Conservation (phyloP, 1,140 invertebrate species). For the Condylostylus longicornis region DNA sequence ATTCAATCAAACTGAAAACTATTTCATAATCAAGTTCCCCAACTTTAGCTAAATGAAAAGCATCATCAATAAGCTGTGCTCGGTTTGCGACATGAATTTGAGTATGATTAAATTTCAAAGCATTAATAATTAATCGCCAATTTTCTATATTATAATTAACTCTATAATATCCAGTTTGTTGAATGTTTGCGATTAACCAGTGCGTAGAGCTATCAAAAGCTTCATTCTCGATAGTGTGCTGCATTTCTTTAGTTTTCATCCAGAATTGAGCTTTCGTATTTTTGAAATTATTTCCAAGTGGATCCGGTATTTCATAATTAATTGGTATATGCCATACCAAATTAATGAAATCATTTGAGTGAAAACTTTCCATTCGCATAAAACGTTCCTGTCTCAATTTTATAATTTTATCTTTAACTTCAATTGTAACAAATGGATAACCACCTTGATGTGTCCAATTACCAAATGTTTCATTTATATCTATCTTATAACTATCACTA, state of each 20-base stretch:
- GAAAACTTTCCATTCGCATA: too few species aligned
- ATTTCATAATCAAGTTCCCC: conserved; percentile 30
- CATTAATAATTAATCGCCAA: conserved; percentile 37
- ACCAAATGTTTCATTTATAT: conserved; percentile 33
- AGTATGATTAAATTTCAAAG: conserved; percentile 29
- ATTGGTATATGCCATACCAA: conserved; percentile 23
- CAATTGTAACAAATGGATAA: conserved; percentile 47
- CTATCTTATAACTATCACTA: conserved; percentile 21
- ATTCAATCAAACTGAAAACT: conserved; percentile 35
- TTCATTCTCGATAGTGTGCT: neutral
- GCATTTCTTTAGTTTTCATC: conserved; percentile 23
- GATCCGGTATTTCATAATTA: conserved; percentile 11
- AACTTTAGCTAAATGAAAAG: conserved; percentile 22
- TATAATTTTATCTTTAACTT: too few species aligned
- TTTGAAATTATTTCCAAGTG: conserved; percentile 32
- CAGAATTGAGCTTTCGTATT: conserved; percentile 31
- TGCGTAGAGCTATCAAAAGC: too few species aligned
- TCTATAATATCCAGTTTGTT: conserved; percentile 47
- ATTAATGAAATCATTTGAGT: too few species aligned
- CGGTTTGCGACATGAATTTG: conserved; percentile 43
- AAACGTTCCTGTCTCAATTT: too few species aligned
- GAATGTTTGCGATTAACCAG: conserved; percentile 45
- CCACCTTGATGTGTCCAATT: conserved; percentile 53
- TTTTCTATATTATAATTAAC: conserved; percentile 43
- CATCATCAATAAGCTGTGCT: conserved; percentile 41